Base-by-base conservation (phyloP, 2,113 vertebrate species). In the Prinia subflava region DNA sequence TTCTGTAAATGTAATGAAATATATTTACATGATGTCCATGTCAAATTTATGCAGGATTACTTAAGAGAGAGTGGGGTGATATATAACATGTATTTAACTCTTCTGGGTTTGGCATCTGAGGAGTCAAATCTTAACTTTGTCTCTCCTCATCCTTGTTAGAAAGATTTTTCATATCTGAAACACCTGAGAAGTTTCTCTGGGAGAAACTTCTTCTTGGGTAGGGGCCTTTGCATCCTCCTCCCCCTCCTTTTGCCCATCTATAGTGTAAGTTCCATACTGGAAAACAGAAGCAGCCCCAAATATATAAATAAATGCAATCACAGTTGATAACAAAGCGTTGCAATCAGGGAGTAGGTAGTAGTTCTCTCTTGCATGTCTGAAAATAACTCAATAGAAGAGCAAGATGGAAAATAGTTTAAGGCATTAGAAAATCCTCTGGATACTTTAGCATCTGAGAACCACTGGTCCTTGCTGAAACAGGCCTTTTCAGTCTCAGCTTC, bases 381-480 rank as follows among this genome's bases (percentile, higher is more conserved):
- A 91, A 35, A 62, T 76, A 77, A 70, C 53, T 79, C 89, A 82
- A 57, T 64, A 92, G 52, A 75, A 92, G 80, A 96, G 71, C 83
- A 91, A 41, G 50, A 82, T 4, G 41, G 77, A 95, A 95, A 95
- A 96, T 74, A 86, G 81, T 71, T 94, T 82, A 92, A 71, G 81
- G 90, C 77, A 91, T 96, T 97, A 96, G 95, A 95, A 94, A 97
- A 94, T 67, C 49, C 50, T 79, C 49, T 39, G n/a, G 46, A 64
- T 81, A 75, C 46, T 93, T 83, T 37, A 82, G 11, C 30, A 41
- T 86, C 83, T 91, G 87, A 95, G 93, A 94, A 96, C 31, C 27
- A 79, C 42, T 3, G 16, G 44, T 81, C 63, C 59, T 81, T 85
- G 81, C 89, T 95, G 95, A 94, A 95, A 93, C 73, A 59, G 55